Conservation (phyloP, 2,797 vertebrate genomes). For the Botia kubotai region DNA sequence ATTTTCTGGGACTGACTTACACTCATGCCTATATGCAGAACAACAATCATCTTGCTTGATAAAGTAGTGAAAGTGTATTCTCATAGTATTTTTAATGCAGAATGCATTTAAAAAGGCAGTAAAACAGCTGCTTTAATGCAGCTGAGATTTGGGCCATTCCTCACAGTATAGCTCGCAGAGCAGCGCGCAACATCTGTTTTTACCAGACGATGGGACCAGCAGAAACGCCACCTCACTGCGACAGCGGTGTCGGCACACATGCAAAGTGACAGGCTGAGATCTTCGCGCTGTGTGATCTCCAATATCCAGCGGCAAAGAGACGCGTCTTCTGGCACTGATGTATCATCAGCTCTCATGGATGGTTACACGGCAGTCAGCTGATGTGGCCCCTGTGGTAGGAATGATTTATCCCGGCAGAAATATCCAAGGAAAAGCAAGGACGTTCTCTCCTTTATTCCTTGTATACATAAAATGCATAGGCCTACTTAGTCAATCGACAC, state of each 20-base stretch:
- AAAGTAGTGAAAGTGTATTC: background rate
- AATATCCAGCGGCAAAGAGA: constrained; percentile 14
- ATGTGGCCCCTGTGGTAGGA: constrained; percentile 20
- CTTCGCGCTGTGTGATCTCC: constrained; percentile 32
- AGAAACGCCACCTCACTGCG: constrained; percentile 12
- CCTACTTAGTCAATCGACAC: background rate
- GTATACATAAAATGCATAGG: background rate
- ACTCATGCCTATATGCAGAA: background rate
- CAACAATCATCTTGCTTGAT: background rate
- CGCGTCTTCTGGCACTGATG: constrained; percentile 37
- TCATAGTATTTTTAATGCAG: constrained; percentile 7
- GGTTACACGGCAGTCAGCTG: constrained; percentile 29
- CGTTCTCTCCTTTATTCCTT: background rate
- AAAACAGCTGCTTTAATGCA: constrained; percentile 35
- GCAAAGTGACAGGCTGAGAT: constrained; percentile 41
- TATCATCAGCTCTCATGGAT: constrained; percentile 30
- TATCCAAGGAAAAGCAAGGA: constrained; percentile 39
- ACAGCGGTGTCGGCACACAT: constrained; percentile 12
- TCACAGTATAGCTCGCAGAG: constrained; percentile 25
- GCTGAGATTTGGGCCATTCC: constrained; percentile 27
- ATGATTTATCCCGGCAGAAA: constrained; percentile 52
- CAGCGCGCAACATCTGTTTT: constrained; percentile 45
- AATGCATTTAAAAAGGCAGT: background rate
- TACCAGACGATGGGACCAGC: constrained; percentile 15
- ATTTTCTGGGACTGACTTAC: background rate